Conservation (phyloP, 2,888 invertebrate species). For the Steromphala cineraria region DNA sequence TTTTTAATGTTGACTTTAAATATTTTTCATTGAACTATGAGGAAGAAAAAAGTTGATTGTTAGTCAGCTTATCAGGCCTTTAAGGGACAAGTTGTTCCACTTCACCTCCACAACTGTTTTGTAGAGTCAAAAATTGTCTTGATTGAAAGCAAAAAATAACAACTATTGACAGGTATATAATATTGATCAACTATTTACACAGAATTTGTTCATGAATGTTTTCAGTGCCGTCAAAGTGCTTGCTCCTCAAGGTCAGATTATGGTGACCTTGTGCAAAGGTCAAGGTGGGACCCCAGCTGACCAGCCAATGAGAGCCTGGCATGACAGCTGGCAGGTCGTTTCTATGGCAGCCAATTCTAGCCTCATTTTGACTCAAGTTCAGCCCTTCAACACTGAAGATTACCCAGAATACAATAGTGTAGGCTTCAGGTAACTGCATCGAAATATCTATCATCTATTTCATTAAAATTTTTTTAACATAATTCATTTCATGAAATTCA, state of each 20-base stretch:
- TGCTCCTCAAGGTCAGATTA: constrained; percentile 65
- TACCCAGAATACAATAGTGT: constrained; percentile 76
- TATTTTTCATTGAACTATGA: too few species aligned
- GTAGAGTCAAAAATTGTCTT: too few species aligned
- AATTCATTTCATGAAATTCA: neutral
- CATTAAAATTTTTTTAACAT: neutral
- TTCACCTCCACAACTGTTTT: too few species aligned
- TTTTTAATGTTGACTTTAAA: too few species aligned
- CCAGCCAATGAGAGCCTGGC: constrained; percentile 75
- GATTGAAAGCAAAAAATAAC: too few species aligned
- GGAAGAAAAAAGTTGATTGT: too few species aligned
- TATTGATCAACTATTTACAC: too few species aligned
- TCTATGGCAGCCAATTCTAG: constrained; percentile 79
- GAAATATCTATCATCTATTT: too few species aligned
- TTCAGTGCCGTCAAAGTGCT: constrained; percentile 70
- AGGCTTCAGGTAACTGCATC: constrained; percentile 74
- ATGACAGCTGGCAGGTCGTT: constrained; percentile 79
- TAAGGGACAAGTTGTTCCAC: too few species aligned
- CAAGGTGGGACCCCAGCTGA: constrained; percentile 79
- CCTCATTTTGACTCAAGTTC: constrained; percentile 75
- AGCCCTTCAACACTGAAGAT: constrained; percentile 72
- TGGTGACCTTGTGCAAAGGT: constrained; percentile 78
- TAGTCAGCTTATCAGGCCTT: too few species aligned
- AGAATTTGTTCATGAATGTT: too few species aligned
- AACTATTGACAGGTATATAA: too few species aligned